Conservation (phyloP, 2,113 vertebrate genomes). For the Actinemys pallida region DNA sequence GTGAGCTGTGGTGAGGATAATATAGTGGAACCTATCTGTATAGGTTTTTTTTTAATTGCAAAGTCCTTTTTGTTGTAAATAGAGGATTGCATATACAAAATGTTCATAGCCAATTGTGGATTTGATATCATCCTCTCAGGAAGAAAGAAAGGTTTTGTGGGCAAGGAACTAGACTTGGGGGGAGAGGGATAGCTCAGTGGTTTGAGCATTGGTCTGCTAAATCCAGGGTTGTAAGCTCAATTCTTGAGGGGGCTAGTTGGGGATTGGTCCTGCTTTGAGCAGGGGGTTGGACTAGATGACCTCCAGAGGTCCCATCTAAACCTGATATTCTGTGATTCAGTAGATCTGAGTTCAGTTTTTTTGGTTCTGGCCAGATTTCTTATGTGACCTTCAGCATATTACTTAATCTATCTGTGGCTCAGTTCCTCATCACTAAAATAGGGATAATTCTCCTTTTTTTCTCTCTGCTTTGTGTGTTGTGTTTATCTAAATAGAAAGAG, state of each 20-base stretch:
- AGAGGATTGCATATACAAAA: neutral
- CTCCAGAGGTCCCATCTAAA: no score
- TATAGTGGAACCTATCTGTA: neutral
- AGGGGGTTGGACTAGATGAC: no score
- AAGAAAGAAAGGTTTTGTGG: fast-evolving
- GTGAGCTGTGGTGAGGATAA: neutral
- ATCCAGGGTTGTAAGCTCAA: no score
- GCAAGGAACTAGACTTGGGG: neutral
- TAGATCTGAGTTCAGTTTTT: neutral
- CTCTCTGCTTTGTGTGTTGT: neutral
- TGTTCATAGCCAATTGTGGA: neutral
- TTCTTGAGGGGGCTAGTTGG: no score
- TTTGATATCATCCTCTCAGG: neutral
- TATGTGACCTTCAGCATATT: neutral
- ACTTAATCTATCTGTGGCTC: neutral
- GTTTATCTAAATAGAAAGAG: neutral
- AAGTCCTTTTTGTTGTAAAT: neutral
- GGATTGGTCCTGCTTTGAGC: no score
- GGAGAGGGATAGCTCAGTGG: no score
- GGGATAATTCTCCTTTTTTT: neutral
- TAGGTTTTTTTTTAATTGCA: neutral
- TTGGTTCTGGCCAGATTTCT: neutral
- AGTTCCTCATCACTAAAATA: neutral
- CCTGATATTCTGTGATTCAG: neutral
- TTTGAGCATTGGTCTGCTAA: no score